Evolutionary conservation across 1,140 invertebrate species (phyloP).

Genomic region (Drosophila bocqueti): DNA sequence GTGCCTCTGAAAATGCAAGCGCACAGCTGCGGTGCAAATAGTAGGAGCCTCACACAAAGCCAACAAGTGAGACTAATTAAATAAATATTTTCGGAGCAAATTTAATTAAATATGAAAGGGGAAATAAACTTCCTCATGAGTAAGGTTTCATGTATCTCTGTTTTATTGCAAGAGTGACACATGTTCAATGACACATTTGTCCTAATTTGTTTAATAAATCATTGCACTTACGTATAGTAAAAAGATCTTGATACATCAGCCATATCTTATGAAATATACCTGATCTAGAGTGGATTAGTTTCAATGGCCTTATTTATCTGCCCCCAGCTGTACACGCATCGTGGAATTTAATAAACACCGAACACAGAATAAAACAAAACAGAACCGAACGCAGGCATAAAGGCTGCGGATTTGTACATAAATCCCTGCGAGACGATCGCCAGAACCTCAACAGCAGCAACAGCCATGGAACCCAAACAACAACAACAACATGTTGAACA

Average conservation of each 20-base stretch:
- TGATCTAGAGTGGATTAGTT: background rate
- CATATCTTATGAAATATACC: background rate
- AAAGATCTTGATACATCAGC: background rate
- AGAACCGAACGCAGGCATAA: slow-evolving; percentile 49
- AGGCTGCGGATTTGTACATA: slow-evolving; percentile 60
- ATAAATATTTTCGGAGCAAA: background rate
- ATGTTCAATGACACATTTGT: background rate
- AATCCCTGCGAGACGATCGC: slow-evolving; percentile 68
- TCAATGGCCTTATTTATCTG: background rate
- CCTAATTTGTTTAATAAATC: background rate
- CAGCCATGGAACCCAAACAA: slow-evolving; percentile 28
- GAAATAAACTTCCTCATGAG: slow-evolving; percentile 2
- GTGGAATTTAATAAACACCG: slow-evolving; percentile 75
- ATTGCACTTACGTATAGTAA: background rate
- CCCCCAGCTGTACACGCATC: slow-evolving; percentile 35
- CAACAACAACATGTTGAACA: slow-evolving; percentile 43
- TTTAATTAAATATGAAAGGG: background rate
- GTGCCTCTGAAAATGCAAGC: slow-evolving; percentile 39
- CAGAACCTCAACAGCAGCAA: slow-evolving; percentile 39
- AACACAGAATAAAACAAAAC: slow-evolving; percentile 49
- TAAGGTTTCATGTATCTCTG: background rate
- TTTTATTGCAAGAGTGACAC: background rate
- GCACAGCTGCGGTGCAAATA: slow-evolving; percentile 9
- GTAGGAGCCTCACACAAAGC: background rate
- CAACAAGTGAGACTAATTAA: slow-evolving; percentile 13